A percentile compares a stretch with the other conserved stretches of the same genome.
These are phyloP conservation scores for Rhizomys pruinosus DNA, from an alignment of 2,113 vertebrate genomes.

Conservation along the genomic window DNA sequence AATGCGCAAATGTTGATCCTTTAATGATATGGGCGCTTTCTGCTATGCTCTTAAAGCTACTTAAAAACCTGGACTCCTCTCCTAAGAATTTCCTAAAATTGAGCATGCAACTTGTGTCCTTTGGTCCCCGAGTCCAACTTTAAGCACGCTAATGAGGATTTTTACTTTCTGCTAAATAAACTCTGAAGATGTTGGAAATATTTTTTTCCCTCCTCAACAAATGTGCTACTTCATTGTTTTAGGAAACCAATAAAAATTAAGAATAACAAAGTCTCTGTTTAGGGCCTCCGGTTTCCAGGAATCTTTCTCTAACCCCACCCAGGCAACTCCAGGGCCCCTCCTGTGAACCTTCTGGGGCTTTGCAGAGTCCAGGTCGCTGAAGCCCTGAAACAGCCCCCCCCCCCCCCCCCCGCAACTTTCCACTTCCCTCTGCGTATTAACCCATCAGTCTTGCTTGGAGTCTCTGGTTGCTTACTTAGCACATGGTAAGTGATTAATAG, in stretches of 20 bases:
- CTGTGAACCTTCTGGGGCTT: slow-evolving; percentile 42
- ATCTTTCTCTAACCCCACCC: slow-evolving; percentile 39
- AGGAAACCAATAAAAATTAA: slow-evolving; percentile 73
- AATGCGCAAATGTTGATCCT: not conserved
- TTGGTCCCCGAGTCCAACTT: slow-evolving; percentile 28
- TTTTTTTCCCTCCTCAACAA: not conserved
- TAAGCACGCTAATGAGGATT: not conserved
- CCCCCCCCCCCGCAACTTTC: too few species aligned
- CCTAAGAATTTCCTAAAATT: not conserved
- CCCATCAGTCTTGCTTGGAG: not conserved
- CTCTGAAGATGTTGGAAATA: not conserved
- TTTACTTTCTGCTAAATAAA: not conserved
- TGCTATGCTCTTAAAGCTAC: not conserved
- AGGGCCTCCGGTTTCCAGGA: slow-evolving; percentile 68
- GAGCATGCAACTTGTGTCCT: not conserved
- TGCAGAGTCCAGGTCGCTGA: not conserved
- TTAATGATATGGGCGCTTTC: accelerated
- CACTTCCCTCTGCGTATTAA: not conserved
- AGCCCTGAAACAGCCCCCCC: not conserved
- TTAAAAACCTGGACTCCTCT: not conserved
- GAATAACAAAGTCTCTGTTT: slow-evolving; percentile 57
- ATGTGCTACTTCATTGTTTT: slow-evolving; percentile 67
- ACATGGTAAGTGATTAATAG: slow-evolving; percentile 67
- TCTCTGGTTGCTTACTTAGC: not conserved
- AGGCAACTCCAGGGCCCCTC: slow-evolving; percentile 30